Evolutionary conservation across 2,888 invertebrate genomes (phyloP).

Genomic region (Epinotia nisella): DNA sequence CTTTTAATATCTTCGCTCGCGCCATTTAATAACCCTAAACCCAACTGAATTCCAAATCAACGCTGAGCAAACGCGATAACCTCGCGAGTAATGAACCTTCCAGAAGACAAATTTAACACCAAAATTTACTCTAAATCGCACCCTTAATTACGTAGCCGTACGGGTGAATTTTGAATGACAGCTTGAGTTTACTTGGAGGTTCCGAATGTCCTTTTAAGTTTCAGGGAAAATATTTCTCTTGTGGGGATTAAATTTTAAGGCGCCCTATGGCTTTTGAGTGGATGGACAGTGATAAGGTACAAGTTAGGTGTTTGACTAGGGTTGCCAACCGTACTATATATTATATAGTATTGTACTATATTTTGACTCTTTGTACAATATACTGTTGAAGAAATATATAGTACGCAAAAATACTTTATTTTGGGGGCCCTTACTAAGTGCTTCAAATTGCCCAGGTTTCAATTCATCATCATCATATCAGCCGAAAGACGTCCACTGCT

Average conservation of each 20-base stretch:
- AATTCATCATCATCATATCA: too few species aligned
- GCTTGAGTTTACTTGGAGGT: neutral
- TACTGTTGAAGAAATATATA: too few species aligned
- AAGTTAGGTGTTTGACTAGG: neutral
- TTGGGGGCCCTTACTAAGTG: too few species aligned
- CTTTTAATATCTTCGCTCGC: slow-evolving; percentile 9
- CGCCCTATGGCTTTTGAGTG: slow-evolving; percentile 15
- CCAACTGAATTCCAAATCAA: slow-evolving; percentile 42
- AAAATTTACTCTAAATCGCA: neutral
- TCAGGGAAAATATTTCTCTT: slow-evolving; percentile 28
- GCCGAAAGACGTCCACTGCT: too few species aligned
- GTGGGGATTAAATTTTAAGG: slow-evolving; percentile 25
- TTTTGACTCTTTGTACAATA: too few species aligned
- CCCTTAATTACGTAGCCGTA: neutral
- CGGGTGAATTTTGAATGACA: neutral
- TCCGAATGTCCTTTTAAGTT: slow-evolving; percentile 21
- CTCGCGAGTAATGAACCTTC: slow-evolving; percentile 39
- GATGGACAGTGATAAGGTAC: slow-evolving; percentile 12
- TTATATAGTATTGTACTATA: too few species aligned
- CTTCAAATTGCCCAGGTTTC: too few species aligned
- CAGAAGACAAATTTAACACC: slow-evolving; percentile 33
- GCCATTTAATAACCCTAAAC: neutral
- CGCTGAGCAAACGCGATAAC: slow-evolving; percentile 43
- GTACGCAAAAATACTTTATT: too few species aligned
- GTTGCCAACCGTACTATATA: too few species aligned